Conservation (phyloP, 2,113 vertebrate genomes). For the Pterocles gutturalis region DNA sequence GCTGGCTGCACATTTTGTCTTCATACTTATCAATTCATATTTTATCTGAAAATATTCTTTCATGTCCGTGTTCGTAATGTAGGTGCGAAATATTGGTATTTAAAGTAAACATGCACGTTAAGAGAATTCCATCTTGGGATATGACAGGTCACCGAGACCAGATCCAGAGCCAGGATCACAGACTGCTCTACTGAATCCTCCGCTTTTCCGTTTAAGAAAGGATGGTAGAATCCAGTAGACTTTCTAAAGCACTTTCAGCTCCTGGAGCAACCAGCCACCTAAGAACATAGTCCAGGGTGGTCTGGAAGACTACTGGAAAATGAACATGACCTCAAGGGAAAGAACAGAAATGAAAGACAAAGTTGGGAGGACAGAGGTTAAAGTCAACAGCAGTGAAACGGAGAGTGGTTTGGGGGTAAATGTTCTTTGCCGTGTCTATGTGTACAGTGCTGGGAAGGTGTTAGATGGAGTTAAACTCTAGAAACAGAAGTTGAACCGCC, state of each 20-base stretch:
- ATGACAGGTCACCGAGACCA: not conserved
- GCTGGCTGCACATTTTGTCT: rapidly evolving
- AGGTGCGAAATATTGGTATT: not conserved
- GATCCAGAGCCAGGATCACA: not conserved
- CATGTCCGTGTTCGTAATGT: not conserved
- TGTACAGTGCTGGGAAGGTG: not conserved
- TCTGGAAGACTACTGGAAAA: not conserved
- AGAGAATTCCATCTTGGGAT: not conserved
- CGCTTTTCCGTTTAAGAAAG: not conserved
- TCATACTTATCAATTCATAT: not conserved
- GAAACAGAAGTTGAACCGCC: rapidly evolving
- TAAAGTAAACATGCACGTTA: not conserved
- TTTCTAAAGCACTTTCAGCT: not conserved
- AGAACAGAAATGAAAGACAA: not conserved
- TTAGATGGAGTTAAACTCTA: not conserved
- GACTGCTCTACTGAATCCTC: not conserved
- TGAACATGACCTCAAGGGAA: not conserved
- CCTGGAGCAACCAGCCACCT: not conserved
- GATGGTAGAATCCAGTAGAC: not conserved
- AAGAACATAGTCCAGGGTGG: not conserved
- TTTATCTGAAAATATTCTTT: not conserved
- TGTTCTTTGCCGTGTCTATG: rapidly evolving
- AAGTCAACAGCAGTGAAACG: not conserved
- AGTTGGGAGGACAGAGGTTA: not conserved
- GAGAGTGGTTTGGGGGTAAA: no score